These are phyloP conservation scores for Colletes latitarsis DNA, from an alignment of 1,140 invertebrate species.

Conservation along the genomic window DNA sequence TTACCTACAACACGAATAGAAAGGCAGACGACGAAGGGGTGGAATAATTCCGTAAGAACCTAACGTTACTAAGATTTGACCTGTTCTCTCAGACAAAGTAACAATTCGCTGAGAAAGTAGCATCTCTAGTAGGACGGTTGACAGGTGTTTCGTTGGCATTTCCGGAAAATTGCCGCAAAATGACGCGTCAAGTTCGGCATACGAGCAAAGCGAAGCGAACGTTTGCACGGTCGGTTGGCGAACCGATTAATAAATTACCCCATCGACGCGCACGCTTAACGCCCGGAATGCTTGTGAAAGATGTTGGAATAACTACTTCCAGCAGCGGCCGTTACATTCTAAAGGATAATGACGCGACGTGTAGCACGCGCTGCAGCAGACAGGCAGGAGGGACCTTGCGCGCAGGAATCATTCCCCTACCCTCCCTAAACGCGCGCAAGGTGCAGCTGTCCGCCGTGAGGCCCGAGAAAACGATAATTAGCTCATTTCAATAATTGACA, in stretches of 20 bases:
- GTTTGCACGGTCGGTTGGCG: neutral
- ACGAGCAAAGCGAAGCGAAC: neutral
- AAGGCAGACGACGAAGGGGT: too few relatives aligned
- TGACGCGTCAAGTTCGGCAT: too few relatives aligned
- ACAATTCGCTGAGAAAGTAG: neutral
- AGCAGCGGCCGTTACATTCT: slow-evolving; percentile 43
- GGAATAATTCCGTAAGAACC: too few relatives aligned
- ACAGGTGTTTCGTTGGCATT: neutral
- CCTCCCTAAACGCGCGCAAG: slow-evolving; percentile 28
- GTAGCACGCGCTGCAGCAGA: slow-evolving; percentile 57
- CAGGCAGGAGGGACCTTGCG: slow-evolving; percentile 4
- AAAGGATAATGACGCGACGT: slow-evolving; percentile 56
- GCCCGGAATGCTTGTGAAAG: neutral
- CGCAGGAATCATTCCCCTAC: neutral
- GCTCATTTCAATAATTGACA: slow-evolving; percentile 81
- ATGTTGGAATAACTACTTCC: slow-evolving; percentile 10
- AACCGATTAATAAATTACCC: slow-evolving; percentile 21
- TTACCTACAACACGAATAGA: too few relatives aligned
- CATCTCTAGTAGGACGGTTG: too few relatives aligned
- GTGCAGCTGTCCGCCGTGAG: slow-evolving; percentile 64
- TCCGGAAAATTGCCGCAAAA: too few relatives aligned
- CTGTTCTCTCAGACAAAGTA: too few relatives aligned
- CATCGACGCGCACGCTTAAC: neutral
- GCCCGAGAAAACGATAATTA: slow-evolving; percentile 77
- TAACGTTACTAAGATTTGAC: too few relatives aligned